Percentiles rank a stretch among this genome's conserved stretches.
Evolutionary conservation across 2,888 invertebrate genomes (phyloP).

Genomic region (Amblyjoppa fuscipennis): DNA sequence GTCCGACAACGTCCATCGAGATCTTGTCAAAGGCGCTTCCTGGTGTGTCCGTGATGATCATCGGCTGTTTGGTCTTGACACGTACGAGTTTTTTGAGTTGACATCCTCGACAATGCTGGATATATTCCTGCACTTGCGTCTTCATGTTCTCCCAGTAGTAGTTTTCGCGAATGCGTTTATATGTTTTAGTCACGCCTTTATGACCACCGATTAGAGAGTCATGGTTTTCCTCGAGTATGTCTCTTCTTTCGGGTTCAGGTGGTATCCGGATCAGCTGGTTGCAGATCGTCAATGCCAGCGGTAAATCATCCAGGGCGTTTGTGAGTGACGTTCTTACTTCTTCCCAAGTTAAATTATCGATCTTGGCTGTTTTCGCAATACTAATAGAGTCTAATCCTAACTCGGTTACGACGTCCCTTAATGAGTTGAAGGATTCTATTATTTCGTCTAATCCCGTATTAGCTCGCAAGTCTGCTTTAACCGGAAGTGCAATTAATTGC

Average conservation of each 20-base stretch:
- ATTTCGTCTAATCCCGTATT: too few species aligned
- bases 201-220: slow-evolving; percentile 2
- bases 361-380: too few species aligned
- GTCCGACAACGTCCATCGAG: slow-evolving; percentile 7
- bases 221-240: not conserved
- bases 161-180: not conserved
- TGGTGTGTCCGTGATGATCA: not conserved
- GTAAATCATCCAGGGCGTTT: not conserved
- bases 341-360: not conserved
- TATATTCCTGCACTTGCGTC: too few species aligned
- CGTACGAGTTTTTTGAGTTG: not conserved
- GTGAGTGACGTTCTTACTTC: not conserved
- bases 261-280: slow-evolving; percentile 1
- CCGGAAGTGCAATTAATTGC: too few species aligned
- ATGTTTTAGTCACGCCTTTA: slow-evolving; percentile 9
- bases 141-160: not conserved
- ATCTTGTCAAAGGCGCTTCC: not conserved
- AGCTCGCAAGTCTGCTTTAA: too few species aligned
- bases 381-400: too few species aligned
- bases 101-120: too few species aligned
- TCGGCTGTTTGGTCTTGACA: not conserved
- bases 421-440: too few species aligned
- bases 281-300: not conserved
- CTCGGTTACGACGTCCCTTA: too few species aligned
- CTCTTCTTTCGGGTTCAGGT: not conserved